Base-by-base conservation (phyloP, 2,888 invertebrate genomes). In the Drosophila meridionalis region DNA sequence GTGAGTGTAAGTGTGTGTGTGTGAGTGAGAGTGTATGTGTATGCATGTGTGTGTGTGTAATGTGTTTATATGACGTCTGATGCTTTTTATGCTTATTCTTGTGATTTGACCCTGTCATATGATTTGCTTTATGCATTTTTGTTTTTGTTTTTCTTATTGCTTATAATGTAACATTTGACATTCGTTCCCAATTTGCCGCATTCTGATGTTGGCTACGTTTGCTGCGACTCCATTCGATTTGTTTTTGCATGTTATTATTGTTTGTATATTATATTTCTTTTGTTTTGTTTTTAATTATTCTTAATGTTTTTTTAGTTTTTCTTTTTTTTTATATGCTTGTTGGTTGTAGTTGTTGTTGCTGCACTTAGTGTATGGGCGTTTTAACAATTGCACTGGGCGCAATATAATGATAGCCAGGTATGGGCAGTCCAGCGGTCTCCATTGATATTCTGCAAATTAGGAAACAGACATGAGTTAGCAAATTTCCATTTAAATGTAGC, bases 371-470 rank as follows among this genome's bases (percentile, higher is more conserved):
- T 93, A 97, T 97, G 92, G 97, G 97, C 87, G 97, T 96, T 94
- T 97, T 97, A 92, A 97, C 97, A 93, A 97, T 97, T 94, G 97
- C 97, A 94, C 97, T 97, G 85, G 97, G 97, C 87, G 97, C 96
- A 94, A 98, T 96, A 95, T 97, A 97, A 94, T 97, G 97, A 94
- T 97, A 97, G 87, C 97, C 97, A 76, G 97, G 96, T 94, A 97
- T 96, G 91, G 97, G 97, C 94, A 98, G 95, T 78, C 97, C 97
- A 88, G 98, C 97, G 67, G 98, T 98, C 95, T 98, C 98, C 97
- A 98, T 97, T 73, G 97, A 97, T 96, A 98, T 97, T 96, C 98
- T 98, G 95, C 75, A 95, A 80, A 34, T 30, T 59, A n/a, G 4
- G 9, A 65, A 55, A 42, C 4, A 30, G 1, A n/a, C 0, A 9